Conservation (phyloP, 2,797 vertebrate species). For the Etheostoma nigrum region DNA sequence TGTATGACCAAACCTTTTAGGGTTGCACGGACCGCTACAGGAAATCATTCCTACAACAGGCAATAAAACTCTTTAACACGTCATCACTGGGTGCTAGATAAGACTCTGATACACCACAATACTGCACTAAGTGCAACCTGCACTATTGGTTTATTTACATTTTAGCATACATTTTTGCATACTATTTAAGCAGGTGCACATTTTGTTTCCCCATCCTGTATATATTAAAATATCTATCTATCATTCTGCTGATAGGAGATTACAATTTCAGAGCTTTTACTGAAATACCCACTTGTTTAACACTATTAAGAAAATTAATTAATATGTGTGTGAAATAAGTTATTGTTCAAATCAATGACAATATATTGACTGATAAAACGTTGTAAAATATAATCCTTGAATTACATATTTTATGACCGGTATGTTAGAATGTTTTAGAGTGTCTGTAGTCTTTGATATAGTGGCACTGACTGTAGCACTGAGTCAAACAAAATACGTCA, state of each 20-base stretch:
- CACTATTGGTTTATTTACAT: no score
- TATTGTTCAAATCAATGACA: background rate
- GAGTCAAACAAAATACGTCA: conserved; percentile 28
- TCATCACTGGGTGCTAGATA: no score
- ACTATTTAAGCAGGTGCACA: no score
- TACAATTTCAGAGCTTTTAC: conserved; percentile 2
- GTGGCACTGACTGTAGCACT: conserved; percentile 14
- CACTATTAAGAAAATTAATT: conserved; percentile 16
- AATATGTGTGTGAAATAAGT: background rate
- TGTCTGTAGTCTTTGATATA: conserved; percentile 11
- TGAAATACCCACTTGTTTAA: conserved; percentile 3
- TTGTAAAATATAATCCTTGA: background rate
- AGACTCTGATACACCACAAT: no score
- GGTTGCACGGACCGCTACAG: background rate
- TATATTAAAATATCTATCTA: no score
- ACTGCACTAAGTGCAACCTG: no score
- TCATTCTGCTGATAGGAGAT: conserved; percentile 6
- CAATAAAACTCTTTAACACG: no score
- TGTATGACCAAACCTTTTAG: conserved; percentile 14
- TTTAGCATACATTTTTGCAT: no score
- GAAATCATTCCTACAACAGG: no score
- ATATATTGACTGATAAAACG: background rate
- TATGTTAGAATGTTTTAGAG: background rate
- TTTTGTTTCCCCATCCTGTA: no score
- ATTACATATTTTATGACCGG: conserved; percentile 11